Base-by-base conservation (phyloP, 1,140 invertebrate species). In the Ylistrum balloti region DNA sequence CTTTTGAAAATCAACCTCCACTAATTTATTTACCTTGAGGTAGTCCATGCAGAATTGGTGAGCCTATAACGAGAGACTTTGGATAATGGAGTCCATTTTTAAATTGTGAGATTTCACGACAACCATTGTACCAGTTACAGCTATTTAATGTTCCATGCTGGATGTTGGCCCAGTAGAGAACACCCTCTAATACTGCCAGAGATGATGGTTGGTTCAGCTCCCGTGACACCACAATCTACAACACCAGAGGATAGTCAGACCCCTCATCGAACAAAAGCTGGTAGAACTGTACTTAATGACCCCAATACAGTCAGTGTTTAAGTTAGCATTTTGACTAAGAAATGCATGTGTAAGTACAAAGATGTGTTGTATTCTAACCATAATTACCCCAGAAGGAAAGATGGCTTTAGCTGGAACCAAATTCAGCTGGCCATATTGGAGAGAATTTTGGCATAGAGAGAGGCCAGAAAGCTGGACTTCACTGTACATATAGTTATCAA, bases 61-160 rank as follows among this genome's bases (percentile, higher is more conserved):
- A 74, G 15, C 56, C 56, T 74, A 74, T 74, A 3, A 74, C 56
- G 13, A 74, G 56, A 2, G 56, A 74, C 0, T 74, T 74, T n/a
- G 56, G 56, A 74, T 74, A n/a, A 74, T 74, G 56, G 17, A 74
- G 56, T 5, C 56, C 56, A 74, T 9, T 74, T 74, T 74, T n/a
- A 1, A 74, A 17, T 0, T 28, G 56, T 7, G 17, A 9, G 17
- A 74, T 74, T 28, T 28, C 1, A n/a, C 22, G n/a, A 74, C 56
- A 74, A 5, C 56, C 56, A 9, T 74, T n/a, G 56, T 74, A 74
- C 56, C 22, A 74, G 56, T 74, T 74, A 74, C 56, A 74, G 56
- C 56, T 74, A n/a, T n/a, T 74, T 5, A 74, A 9, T 9, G 56
- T 28, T 5, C 56, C 56, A 5, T 74, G 22, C 2, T 28, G n/a